Evolutionary conservation across 2,888 invertebrate species (phyloP).

Genomic region (Diogma glabrata): DNA sequence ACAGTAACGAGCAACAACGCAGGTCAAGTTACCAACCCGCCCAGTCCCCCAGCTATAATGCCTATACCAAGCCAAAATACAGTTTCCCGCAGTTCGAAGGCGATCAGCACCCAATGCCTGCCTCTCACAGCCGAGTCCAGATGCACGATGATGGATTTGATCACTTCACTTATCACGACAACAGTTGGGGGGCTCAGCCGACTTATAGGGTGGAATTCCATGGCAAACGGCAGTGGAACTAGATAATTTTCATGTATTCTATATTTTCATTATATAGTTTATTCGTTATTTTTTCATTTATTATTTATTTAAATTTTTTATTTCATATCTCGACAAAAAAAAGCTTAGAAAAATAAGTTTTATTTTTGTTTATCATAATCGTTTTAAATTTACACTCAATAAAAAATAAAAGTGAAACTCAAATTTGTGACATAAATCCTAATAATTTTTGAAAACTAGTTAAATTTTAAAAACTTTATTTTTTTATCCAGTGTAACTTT

Average conservation of each 20-base stretch:
- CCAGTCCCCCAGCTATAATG: not conserved
- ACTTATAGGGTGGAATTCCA: slow-evolving; percentile 7
- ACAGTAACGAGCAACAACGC: not conserved
- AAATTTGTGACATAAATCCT: too few species aligned
- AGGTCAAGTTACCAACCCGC: not conserved
- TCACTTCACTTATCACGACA: slow-evolving; percentile 8
- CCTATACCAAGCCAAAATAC: not conserved
- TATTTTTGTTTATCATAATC: too few species aligned
- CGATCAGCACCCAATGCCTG: slow-evolving; percentile 9
- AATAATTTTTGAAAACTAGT: too few species aligned
- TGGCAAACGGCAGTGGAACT: slow-evolving; percentile 4
- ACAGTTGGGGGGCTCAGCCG: slow-evolving; percentile 7
- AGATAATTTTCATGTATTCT: not conserved
- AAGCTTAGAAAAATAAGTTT: too few species aligned
- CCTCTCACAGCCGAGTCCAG: slow-evolving; percentile 8
- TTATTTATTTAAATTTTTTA: too few species aligned
- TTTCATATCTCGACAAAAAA: too few species aligned
- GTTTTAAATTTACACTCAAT: too few species aligned
- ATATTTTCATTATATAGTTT: not conserved
- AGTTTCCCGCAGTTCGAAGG: not conserved
- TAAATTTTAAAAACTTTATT: too few species aligned
- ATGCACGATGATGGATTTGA: slow-evolving; percentile 9
- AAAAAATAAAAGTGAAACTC: too few species aligned
- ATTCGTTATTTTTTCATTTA: too few species aligned
- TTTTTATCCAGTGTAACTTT: too few species aligned